Conservation (phyloP, 2,797 vertebrate genomes). For the Liasis olivaceus region DNA sequence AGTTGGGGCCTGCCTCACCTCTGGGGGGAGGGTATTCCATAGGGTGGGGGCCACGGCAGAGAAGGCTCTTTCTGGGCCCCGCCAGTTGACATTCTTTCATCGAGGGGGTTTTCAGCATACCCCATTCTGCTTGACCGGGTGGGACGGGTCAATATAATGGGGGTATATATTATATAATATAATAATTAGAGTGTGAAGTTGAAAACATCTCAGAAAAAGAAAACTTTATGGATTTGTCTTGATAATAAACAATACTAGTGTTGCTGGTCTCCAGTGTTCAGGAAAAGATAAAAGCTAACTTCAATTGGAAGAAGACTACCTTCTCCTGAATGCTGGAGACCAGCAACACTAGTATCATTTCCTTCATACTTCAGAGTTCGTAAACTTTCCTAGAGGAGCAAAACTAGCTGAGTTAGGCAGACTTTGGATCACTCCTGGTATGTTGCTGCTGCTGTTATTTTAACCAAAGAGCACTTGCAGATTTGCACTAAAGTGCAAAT, state of each 20-base stretch:
- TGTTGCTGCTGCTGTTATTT: background rate
- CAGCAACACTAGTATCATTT: background rate
- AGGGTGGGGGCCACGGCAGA: too few relatives aligned
- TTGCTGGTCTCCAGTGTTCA: too few relatives aligned
- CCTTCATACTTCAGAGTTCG: background rate
- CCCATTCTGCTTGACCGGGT: too few relatives aligned
- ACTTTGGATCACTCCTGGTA: background rate
- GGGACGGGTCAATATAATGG: too few relatives aligned
- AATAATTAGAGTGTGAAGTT: background rate
- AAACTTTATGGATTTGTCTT: background rate
- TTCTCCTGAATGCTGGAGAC: background rate
- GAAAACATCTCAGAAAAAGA: background rate
- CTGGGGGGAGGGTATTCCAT: too few relatives aligned
- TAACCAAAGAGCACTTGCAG: background rate
- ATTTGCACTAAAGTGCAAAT: constrained; percentile 46
- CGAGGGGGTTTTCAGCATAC: too few relatives aligned
- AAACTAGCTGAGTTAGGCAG: background rate
- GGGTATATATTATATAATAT: too few relatives aligned
- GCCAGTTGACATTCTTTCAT: too few relatives aligned
- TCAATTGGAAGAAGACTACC: background rate
- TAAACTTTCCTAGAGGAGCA: background rate
- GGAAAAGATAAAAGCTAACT: background rate
- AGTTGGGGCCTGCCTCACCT: too few relatives aligned
- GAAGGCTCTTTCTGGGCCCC: too few relatives aligned
- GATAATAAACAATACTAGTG: too few relatives aligned